phyloP scores from a whole-genome alignment of 2,888 invertebrate genomes.

The Stenolophus ochropezus region DNA sequence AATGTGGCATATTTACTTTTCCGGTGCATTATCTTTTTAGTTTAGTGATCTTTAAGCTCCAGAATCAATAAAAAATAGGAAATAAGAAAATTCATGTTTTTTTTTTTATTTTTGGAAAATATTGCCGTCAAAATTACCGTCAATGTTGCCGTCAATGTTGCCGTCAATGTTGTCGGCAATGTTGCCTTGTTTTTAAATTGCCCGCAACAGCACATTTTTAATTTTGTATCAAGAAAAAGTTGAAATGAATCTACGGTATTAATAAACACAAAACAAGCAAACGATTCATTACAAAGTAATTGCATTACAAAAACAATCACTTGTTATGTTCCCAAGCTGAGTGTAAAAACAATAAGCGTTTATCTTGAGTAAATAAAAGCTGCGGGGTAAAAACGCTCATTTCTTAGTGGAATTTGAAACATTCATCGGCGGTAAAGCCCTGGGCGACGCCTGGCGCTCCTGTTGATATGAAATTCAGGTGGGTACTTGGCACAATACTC shows the following conservation, averaged over 20 bases:
- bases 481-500: slow-evolving; percentile 39
- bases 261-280: neutral
- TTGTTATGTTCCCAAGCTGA: neutral
- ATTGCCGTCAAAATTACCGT: too few relatives aligned
- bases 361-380: slow-evolving; percentile 15
- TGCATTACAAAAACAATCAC: neutral
- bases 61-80: too few relatives aligned
- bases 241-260: neutral
- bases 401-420: slow-evolving; percentile 38
- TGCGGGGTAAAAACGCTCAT: slow-evolving; percentile 18
- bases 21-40: too few relatives aligned
- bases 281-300: neutral
- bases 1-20: too few relatives aligned
- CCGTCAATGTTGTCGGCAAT: too few relatives aligned
- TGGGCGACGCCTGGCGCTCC: neutral
- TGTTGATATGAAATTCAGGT: slow-evolving; percentile 47
- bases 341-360: slow-evolving; percentile 2
- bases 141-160: too few relatives aligned
- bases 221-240: too few relatives aligned
- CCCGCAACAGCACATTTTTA: too few relatives aligned
- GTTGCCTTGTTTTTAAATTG: too few relatives aligned
- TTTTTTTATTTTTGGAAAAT: too few relatives aligned
- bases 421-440: slow-evolving; percentile 19
- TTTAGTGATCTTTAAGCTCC: too few relatives aligned
- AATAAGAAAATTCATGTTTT: too few relatives aligned